Evolutionary conservation across 2,113 vertebrate genomes (phyloP).

Genomic region (Notothenia rossii): DNA sequence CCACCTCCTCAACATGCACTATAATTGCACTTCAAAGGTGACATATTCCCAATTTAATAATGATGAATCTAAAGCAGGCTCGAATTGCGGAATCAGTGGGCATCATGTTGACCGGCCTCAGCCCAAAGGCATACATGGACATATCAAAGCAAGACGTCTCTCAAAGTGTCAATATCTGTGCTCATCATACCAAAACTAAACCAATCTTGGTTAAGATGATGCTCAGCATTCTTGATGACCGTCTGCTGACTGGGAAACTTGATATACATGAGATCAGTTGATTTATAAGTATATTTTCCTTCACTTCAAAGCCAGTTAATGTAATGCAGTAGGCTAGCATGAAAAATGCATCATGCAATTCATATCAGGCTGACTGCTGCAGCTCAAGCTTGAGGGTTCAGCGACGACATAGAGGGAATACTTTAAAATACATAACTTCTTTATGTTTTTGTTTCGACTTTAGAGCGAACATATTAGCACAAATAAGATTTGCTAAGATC

Average conservation of each 20-base stretch:
- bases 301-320: constrained; percentile 72
- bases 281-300: constrained; percentile 68
- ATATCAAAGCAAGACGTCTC: constrained; percentile 78
- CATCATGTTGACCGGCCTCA: constrained; percentile 69
- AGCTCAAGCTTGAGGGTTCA: constrained; percentile 39
- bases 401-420: constrained; percentile 45
- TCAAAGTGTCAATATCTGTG: constrained; percentile 73
- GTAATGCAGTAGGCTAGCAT: constrained; percentile 60
- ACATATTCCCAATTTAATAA: constrained; percentile 74
- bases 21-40: constrained; percentile 75
- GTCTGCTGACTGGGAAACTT: constrained; percentile 46
- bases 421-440: constrained; percentile 24
- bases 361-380: constrained; percentile 46
- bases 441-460: constrained; percentile 29
- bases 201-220: constrained; percentile 36
- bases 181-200: constrained; percentile 46
- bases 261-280: constrained; percentile 59
- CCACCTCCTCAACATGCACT: constrained; percentile 53
- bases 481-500: not conserved
- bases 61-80: constrained; percentile 75
- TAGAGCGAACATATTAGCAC: not conserved
- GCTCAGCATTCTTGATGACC: constrained; percentile 60
- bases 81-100: constrained; percentile 64
- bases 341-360: constrained; percentile 67
- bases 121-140: constrained; percentile 73